These are phyloP conservation scores for Polypedilum pembai DNA, from an alignment of 1,140 invertebrate species.

Conservation along the genomic window DNA sequence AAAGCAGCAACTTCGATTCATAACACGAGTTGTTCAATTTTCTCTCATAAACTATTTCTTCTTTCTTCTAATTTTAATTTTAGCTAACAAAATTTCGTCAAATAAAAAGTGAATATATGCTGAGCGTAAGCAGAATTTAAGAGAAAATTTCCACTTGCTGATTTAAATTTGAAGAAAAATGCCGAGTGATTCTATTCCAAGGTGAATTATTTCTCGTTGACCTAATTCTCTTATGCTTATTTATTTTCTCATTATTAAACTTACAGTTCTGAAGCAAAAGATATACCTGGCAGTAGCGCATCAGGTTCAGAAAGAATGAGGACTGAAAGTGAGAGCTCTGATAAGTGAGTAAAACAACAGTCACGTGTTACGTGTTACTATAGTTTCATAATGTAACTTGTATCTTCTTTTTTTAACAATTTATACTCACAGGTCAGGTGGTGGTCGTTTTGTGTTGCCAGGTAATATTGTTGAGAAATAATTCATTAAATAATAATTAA, in stretches of 20 bases:
- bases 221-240: neutral
- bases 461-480: conserved; percentile 32
- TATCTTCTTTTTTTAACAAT: neutral
- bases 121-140: neutral
- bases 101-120: too few species aligned
- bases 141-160: neutral
- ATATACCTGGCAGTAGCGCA: conserved; percentile 31
- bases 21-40: neutral
- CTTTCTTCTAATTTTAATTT: neutral
- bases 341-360: conserved; percentile 31
- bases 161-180: conserved; percentile 30
- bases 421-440: neutral
- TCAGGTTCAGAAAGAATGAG: conserved; percentile 33
- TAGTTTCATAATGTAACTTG: neutral
- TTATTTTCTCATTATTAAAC: conserved; percentile 27
- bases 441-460: conserved; percentile 37
- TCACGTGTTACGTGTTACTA: too few species aligned
- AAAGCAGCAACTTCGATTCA: neutral
- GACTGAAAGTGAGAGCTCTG: conserved; percentile 42
- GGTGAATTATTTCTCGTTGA: conserved; percentile 29
- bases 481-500: too few species aligned
- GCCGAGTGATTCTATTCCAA: conserved; percentile 34
- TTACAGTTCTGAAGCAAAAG: conserved; percentile 30
- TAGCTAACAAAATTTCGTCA: neutral
- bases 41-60: neutral